Evolutionary conservation across 2,113 vertebrate genomes (phyloP).

Genomic region (Syrmaticus mikado): DNA sequence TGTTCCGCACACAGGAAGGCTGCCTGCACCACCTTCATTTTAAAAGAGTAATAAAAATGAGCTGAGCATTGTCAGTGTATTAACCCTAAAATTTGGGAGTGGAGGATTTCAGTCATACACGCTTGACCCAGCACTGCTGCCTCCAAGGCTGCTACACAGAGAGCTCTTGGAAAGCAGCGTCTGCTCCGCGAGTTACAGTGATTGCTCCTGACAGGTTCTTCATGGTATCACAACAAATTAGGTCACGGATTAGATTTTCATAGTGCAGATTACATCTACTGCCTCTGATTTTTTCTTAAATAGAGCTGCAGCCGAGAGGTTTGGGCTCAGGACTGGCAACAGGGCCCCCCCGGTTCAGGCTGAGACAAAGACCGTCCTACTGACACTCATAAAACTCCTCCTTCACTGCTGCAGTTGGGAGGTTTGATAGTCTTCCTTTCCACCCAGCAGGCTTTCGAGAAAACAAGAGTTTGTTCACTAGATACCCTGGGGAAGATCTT

Average conservation of each 20-base stretch:
- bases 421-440: not conserved
- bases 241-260: conserved; percentile 70
- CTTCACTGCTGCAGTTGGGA: not conserved
- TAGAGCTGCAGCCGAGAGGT: conserved; percentile 4
- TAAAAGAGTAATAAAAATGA: not conserved
- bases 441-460: not conserved
- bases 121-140: fast-evolving
- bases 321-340: not conserved
- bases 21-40: not conserved
- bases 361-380: not conserved
- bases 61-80: not conserved
- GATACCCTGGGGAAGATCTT: not conserved
- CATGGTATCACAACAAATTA: conserved; percentile 72
- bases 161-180: not conserved
- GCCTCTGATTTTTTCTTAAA: conserved; percentile 31
- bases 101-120: not conserved
- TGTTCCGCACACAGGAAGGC: not conserved
- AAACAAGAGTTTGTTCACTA: not conserved
- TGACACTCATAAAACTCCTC: not conserved
- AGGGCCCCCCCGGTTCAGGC: not conserved
- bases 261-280: conserved; percentile 46
- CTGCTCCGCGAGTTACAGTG: conserved; percentile 2
- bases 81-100: not conserved
- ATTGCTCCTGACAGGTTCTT: conserved; percentile 68
- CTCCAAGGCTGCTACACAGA: not conserved